These are phyloP conservation scores for Eriocheir sinensis DNA, from an alignment of 1,140 invertebrate genomes.

Conservation along the genomic window DNA sequence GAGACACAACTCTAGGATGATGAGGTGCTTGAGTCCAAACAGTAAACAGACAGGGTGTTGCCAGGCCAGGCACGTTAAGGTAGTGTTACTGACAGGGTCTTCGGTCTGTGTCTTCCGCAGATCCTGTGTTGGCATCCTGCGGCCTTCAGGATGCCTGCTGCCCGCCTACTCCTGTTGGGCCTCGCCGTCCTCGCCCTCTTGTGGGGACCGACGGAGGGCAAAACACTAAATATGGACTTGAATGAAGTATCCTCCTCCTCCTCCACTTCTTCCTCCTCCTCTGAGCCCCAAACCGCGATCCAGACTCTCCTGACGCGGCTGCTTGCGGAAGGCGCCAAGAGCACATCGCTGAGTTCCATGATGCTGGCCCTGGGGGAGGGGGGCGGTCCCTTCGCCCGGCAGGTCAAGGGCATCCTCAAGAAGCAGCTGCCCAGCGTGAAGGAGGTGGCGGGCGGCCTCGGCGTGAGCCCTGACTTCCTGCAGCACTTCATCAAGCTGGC, in stretches of 20 bases:
- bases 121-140: not conserved
- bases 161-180: not conserved
- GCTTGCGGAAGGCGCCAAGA: not conserved
- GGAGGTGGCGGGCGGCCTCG: not conserved
- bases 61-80: not conserved
- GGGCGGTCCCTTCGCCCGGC: not conserved
- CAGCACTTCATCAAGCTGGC: conserved; percentile 46
- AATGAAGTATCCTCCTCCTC: not conserved
- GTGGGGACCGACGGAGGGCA: not conserved
- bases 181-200: not conserved
- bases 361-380: not conserved
- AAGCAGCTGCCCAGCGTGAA: conserved; percentile 30
- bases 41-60: not conserved
- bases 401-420: not conserved
- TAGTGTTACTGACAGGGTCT: not conserved
- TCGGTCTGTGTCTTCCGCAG: not conserved
- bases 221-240: not conserved
- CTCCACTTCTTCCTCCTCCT: not conserved
- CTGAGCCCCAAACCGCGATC: too few relatives aligned
- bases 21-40: not conserved
- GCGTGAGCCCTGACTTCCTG: not conserved
- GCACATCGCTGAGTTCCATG: not conserved
- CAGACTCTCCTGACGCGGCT: conserved; percentile 17
- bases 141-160: not conserved
- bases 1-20: too few relatives aligned